These are phyloP conservation scores for Periparus ater DNA, from an alignment of 2,797 vertebrate genomes.

Conservation along the genomic window DNA sequence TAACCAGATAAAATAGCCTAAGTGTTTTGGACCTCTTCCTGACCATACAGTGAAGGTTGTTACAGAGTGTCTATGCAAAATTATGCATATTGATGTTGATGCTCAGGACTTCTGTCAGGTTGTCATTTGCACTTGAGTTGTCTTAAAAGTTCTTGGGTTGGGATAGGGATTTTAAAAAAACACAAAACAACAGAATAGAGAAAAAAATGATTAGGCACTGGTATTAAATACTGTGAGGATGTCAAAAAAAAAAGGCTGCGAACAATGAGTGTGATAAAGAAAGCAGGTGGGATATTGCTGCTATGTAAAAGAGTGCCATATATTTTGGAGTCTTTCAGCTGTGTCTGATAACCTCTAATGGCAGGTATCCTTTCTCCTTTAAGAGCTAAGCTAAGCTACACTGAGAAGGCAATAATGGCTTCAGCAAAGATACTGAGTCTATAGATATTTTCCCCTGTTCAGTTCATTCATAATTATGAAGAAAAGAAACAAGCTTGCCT, in stretches of 20 bases:
- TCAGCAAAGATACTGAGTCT: constrained; percentile 55
- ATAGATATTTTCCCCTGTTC: constrained; percentile 67
- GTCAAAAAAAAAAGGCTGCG: background rate
- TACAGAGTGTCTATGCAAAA: constrained; percentile 23
- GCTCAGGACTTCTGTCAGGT: constrained; percentile 36
- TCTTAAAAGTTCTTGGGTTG: constrained; percentile 49
- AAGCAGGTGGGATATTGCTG: background rate
- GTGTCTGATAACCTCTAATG: constrained; percentile 46
- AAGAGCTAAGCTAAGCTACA: constrained; percentile 30
- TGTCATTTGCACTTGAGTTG: constrained; percentile 36
- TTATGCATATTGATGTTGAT: constrained; percentile 7
- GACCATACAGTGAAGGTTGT: constrained; percentile 38
- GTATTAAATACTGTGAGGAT: background rate
- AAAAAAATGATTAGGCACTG: background rate
- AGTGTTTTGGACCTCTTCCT: background rate
- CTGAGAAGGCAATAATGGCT: constrained; percentile 45
- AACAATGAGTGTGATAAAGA: background rate
- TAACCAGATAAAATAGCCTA: background rate
- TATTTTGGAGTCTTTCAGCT: constrained; percentile 31
- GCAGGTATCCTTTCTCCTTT: constrained; percentile 52
- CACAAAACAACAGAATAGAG: background rate
- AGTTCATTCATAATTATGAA: constrained; percentile 81
- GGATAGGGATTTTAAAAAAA: background rate
- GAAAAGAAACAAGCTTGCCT: constrained; percentile 76
- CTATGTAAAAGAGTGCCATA: constrained; percentile 1